Percentiles rank a stretch among this genome's conserved stretches.
Conservation (phyloP, 23 tunicate genomes). For the Aplidium turbinatum region DNA sequence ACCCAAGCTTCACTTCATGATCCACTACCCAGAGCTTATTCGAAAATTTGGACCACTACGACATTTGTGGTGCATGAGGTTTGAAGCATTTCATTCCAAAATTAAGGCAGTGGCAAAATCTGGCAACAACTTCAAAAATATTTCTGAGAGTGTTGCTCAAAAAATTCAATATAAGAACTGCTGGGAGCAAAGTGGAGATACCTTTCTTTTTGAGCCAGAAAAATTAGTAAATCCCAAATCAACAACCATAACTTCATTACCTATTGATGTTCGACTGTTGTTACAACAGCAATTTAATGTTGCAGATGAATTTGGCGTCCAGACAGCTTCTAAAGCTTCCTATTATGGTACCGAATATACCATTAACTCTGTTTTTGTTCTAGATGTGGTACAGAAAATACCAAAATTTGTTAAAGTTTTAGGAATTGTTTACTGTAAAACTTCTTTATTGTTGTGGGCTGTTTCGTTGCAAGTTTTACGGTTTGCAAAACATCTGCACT, state of each 20-base stretch:
- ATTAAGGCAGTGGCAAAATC: neutral
- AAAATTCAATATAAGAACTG: too few relatives aligned
- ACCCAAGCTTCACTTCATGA: conserved; percentile 13
- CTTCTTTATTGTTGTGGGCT: neutral
- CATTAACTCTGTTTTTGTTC: neutral
- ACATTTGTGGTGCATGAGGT: conserved; percentile 21
- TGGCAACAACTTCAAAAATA: conserved; percentile 16
- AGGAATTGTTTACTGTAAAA: neutral
- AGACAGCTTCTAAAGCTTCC: too few relatives aligned
- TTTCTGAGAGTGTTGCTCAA: neutral
- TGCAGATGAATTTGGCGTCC: too few relatives aligned
- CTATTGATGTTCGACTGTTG: neutral
- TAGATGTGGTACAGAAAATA: conserved; percentile 1
- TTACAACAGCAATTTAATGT: too few relatives aligned
- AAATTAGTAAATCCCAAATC: too few relatives aligned
- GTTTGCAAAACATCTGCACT: too few relatives aligned
- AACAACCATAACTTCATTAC: too few relatives aligned
- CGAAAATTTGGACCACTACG: conserved; percentile 16
- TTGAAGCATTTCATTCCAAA: conserved; percentile 33
- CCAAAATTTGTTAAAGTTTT: conserved; percentile 6
- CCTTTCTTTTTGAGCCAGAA: too few relatives aligned
- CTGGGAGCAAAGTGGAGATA: too few relatives aligned
- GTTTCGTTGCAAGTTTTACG: too few relatives aligned
- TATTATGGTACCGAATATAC: conserved; percentile 20
- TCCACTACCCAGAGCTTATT: conserved; percentile 1